Percentiles rank a stretch among this genome's conserved stretches.
phyloP scores from a whole-genome alignment of 2,888 invertebrate species.

The Limulus polyphemus region DNA sequence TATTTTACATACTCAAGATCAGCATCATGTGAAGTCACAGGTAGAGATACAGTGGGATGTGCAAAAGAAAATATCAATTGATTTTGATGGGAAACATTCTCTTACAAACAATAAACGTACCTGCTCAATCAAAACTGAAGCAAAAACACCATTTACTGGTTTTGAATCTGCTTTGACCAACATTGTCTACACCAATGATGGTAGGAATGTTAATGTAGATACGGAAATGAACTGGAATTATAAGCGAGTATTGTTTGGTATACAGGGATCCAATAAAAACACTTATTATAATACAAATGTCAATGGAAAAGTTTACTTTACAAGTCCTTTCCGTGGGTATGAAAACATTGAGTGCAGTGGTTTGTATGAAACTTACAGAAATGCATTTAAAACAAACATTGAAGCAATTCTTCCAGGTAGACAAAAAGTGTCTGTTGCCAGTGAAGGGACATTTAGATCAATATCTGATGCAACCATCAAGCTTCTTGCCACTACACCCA shows the following conservation, averaged over 20 bases:
- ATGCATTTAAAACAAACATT: slow-evolving; percentile 13
- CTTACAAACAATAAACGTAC: slow-evolving; percentile 10
- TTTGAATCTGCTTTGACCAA: slow-evolving; percentile 11
- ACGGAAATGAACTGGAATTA: slow-evolving; percentile 13
- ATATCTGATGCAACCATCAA: slow-evolving; percentile 14
- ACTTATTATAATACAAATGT: slow-evolving; percentile 7
- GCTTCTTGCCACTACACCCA: slow-evolving; percentile 8
- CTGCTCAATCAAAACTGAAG: slow-evolving; percentile 6
- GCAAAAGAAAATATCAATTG: slow-evolving; percentile 7
- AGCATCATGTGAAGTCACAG: slow-evolving; percentile 6
- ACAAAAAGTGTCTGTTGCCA: slow-evolving; percentile 9
- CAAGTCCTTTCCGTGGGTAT: slow-evolving; percentile 15
- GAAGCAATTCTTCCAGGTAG: slow-evolving; percentile 11
- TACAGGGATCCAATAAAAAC: slow-evolving; percentile 5
- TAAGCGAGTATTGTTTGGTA: slow-evolving; percentile 9
- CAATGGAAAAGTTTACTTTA: slow-evolving; percentile 15
- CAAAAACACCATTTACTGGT: slow-evolving; percentile 12
- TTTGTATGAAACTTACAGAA: slow-evolving; percentile 6
- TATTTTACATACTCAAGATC: slow-evolving; percentile 4
- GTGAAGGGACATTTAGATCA: slow-evolving; percentile 13
- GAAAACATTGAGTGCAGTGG: slow-evolving; percentile 9
- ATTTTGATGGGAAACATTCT: slow-evolving; percentile 13
- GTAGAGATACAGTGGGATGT: slow-evolving; percentile 12
- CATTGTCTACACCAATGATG: slow-evolving; percentile 14
- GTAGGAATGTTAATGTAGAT: slow-evolving; percentile 8